Conservation (phyloP, 2,113 vertebrate species). For the Nothoprocta perdicaria region DNA sequence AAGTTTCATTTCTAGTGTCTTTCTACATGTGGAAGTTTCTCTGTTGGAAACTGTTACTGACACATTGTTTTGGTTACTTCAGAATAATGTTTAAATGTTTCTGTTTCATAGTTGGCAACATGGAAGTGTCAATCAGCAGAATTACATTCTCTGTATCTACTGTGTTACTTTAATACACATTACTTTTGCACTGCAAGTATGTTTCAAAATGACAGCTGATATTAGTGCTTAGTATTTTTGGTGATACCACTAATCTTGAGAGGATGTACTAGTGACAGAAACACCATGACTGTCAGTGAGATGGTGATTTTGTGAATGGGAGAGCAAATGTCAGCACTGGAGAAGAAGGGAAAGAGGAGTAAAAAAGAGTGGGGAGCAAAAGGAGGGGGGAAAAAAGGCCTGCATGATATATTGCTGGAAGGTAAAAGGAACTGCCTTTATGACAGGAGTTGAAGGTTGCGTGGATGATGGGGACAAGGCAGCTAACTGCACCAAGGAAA, state of each 20-base stretch:
- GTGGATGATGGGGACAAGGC: background rate
- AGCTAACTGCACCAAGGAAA: background rate
- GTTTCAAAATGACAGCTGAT: too few relatives aligned
- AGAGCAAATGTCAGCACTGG: too few relatives aligned
- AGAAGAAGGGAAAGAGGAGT: background rate
- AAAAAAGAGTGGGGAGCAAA: too few relatives aligned
- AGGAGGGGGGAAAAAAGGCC: background rate
- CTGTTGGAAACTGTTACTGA: background rate
- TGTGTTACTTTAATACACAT: background rate
- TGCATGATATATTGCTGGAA: background rate
- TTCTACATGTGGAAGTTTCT: background rate
- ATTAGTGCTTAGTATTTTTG: background rate
- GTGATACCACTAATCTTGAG: background rate
- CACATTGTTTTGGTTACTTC: background rate
- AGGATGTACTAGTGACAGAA: background rate
- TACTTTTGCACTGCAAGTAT: background rate
- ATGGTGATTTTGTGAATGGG: background rate
- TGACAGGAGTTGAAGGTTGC: background rate
- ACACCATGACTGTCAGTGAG: background rate
- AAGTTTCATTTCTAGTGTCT: background rate
- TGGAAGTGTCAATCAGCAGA: background rate
- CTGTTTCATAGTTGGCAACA: too few relatives aligned
- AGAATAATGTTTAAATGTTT: background rate
- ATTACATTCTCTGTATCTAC: background rate
- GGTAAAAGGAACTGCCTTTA: background rate